Conservation (phyloP, 2,113 vertebrate species). For the Equus przewalskii region DNA sequence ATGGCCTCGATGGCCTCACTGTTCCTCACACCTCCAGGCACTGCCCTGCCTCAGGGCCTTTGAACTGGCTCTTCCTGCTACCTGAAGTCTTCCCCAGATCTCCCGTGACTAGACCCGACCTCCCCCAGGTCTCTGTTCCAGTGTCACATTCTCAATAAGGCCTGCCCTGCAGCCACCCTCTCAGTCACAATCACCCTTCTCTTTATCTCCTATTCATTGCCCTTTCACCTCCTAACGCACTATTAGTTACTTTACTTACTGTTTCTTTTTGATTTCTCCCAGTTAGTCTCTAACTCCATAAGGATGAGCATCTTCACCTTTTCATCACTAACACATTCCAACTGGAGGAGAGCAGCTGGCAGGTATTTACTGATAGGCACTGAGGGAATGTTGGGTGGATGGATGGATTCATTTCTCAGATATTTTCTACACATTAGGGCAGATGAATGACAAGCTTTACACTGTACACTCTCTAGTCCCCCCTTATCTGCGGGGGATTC, state of each 20-base stretch:
- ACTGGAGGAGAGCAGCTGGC: background rate
- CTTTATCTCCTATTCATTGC: background rate
- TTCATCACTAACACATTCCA: background rate
- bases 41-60: background rate
- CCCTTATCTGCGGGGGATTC: too few relatives aligned
- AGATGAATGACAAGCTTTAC: background rate
- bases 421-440: background rate
- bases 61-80: background rate
- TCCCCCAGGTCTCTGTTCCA: background rate
- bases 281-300: background rate
- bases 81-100: background rate
- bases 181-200: too few relatives aligned
- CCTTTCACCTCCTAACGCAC: background rate
- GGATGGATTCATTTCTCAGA: background rate
- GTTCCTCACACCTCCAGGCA: background rate
- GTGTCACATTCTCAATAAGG: rapidly evolving
- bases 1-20: background rate
- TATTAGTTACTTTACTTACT: background rate
- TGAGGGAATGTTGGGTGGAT: background rate
- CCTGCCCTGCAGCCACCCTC: background rate
- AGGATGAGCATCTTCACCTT: background rate
- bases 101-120: rapidly evolving
- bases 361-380: too few relatives aligned
- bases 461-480: too few relatives aligned
- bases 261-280: background rate